phyloP scores from a whole-genome alignment of 2,113 vertebrate genomes.

The Amphilophus citrinellus region DNA sequence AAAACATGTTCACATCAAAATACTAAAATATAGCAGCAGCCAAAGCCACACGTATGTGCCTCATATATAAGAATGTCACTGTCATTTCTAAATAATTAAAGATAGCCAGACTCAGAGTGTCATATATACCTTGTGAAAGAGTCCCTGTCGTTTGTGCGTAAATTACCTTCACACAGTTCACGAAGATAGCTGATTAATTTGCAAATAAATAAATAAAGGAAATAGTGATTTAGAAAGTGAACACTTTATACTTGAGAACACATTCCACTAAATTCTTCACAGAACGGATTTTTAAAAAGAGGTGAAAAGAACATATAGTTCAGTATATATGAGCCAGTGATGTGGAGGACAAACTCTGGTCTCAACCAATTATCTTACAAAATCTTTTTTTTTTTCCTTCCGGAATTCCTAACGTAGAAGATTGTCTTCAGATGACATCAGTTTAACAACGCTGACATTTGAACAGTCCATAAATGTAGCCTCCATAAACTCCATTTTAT shows the following conservation, averaged over 20 bases:
- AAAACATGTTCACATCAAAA: slow-evolving; percentile 74
- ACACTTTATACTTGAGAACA: background rate
- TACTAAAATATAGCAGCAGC: slow-evolving; percentile 78
- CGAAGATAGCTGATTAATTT: slow-evolving; percentile 17
- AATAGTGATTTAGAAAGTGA: slow-evolving; percentile 38
- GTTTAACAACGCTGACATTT: slow-evolving; percentile 4
- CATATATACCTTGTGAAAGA: slow-evolving; percentile 47
- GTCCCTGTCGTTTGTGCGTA: slow-evolving; percentile 48
- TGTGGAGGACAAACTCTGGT: slow-evolving; percentile 6
- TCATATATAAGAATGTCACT: slow-evolving; percentile 55
- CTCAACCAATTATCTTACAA: slow-evolving; percentile 2
- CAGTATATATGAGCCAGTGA: slow-evolving; percentile 19
- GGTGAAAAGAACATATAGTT: slow-evolving; percentile 25
- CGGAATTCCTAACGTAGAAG: background rate
- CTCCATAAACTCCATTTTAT: slow-evolving; percentile 4
- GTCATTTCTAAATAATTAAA: slow-evolving; percentile 50
- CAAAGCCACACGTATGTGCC: slow-evolving; percentile 66
- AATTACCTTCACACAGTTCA: slow-evolving; percentile 46
- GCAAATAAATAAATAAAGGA: background rate
- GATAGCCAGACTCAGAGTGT: slow-evolving; percentile 46
- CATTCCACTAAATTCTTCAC: slow-evolving; percentile 8
- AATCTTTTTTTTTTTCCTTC: background rate
- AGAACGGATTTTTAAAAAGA: background rate
- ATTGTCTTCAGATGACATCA: background rate
- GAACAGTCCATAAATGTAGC: background rate